Evolutionary conservation across 2,888 invertebrate species (phyloP).

Genomic region (Notodonta dromedarius): DNA sequence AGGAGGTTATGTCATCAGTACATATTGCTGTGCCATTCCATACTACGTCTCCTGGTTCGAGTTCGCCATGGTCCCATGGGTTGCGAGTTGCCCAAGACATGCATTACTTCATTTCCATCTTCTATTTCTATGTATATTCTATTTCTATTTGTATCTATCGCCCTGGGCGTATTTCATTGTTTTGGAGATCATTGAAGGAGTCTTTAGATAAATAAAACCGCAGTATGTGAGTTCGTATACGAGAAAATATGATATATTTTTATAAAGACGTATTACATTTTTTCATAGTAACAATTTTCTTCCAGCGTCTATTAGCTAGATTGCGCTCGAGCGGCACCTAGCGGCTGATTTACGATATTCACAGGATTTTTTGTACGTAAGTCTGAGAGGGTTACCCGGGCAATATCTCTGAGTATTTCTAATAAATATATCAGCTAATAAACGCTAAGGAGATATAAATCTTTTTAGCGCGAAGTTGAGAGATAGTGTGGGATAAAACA

Average conservation of each 20-base stretch:
- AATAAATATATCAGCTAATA: conserved; percentile 81
- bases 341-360: conserved; percentile 58
- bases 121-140: too few species aligned
- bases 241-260: conserved; percentile 7
- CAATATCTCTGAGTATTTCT: conserved; percentile 74
- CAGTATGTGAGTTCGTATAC: not conserved
- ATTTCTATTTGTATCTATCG: too few species aligned
- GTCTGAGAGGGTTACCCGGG: conserved; percentile 52
- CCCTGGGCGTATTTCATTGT: too few species aligned
- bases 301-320: conserved; percentile 49
- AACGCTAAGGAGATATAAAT: conserved; percentile 75
- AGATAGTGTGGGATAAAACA: conserved; percentile 33
- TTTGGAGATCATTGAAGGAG: too few species aligned
- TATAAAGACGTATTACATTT: conserved; percentile 31
- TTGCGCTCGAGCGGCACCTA: conserved; percentile 46
- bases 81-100: too few species aligned
- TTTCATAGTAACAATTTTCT: conserved; percentile 25
- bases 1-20: too few species aligned
- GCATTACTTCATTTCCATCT: too few species aligned
- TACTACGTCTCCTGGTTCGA: too few species aligned
- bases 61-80: too few species aligned
- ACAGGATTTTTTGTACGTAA: conserved; percentile 49
- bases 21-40: too few species aligned
- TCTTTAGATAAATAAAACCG: not conserved
- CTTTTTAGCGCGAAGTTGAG: conserved; percentile 58